Percentiles rank a stretch among this genome's conserved stretches.
phyloP scores from a whole-genome alignment of 2,888 invertebrate species.

The Erannis defoliaria region DNA sequence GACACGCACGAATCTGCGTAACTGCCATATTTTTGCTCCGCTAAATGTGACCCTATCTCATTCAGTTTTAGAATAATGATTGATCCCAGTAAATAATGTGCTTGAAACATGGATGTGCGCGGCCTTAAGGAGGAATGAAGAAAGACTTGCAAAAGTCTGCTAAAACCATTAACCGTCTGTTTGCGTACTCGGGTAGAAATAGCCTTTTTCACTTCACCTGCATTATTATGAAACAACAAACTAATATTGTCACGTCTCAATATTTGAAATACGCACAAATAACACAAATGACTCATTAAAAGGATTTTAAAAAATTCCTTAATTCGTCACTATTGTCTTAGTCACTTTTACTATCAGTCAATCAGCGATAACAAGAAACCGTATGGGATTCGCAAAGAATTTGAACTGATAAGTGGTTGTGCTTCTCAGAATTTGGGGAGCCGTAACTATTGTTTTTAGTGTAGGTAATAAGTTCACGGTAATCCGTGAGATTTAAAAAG shows the following conservation, averaged over 20 bases:
- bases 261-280: not conserved
- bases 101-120: too few relatives aligned
- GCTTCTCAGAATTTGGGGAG: constrained; percentile 18
- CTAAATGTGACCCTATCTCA: too few relatives aligned
- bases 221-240: too few relatives aligned
- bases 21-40: too few relatives aligned
- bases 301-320: constrained; percentile 6
- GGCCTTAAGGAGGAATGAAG: too few relatives aligned
- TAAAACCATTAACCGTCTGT: too few relatives aligned
- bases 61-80: too few relatives aligned
- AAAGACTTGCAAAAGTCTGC: too few relatives aligned
- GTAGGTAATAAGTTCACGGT: not conserved
- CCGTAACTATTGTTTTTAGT: not conserved
- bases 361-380: constrained; percentile 8
- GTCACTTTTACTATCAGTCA: constrained; percentile 12
- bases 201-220: too few relatives aligned
- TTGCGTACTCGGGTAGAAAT: too few relatives aligned
- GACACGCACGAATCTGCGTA: too few relatives aligned
- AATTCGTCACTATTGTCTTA: constrained; percentile 28
- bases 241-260: not conserved
- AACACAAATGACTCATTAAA: constrained; percentile 8
- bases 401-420: constrained; percentile 6
- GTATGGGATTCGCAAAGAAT: constrained; percentile 24
- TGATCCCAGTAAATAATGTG: too few relatives aligned
- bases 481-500: constrained; percentile 7